Conservation (phyloP, 2,888 invertebrate species). For the Spilosoma lubricipeda region DNA sequence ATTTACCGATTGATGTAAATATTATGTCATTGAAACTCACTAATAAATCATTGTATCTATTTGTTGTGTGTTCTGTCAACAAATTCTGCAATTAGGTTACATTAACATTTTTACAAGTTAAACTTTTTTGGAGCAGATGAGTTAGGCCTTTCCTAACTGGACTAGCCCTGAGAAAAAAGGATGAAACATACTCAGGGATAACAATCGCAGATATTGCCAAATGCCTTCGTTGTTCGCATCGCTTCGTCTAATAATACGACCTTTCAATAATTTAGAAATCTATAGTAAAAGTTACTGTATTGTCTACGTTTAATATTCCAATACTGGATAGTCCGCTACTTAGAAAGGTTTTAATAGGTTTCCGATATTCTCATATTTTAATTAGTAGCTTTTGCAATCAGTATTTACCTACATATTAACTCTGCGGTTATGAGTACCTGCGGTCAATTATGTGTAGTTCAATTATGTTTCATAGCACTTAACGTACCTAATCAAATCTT, state of each 20-base stretch:
- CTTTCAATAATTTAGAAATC: too few relatives aligned
- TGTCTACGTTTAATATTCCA: too few relatives aligned
- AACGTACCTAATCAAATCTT: background rate
- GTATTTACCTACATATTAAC: background rate
- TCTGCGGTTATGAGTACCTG: background rate
- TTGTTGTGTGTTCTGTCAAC: background rate
- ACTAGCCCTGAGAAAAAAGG: too few relatives aligned
- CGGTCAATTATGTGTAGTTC: background rate
- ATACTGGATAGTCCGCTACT: background rate
- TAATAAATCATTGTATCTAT: background rate
- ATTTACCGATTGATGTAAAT: background rate
- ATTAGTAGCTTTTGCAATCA: background rate
- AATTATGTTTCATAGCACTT: background rate
- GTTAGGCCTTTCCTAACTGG: too few relatives aligned
- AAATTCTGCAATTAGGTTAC: background rate
- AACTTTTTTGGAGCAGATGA: too few relatives aligned
- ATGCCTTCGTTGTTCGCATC: background rate
- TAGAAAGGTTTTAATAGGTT: too few relatives aligned
- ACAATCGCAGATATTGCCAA: background rate
- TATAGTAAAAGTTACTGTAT: too few relatives aligned
- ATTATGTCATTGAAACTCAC: background rate
- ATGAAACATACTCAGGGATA: background rate
- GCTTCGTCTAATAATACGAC: background rate
- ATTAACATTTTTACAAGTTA: too few relatives aligned
- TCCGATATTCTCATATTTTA: background rate